phyloP scores from a whole-genome alignment of 2,888 invertebrate species.

The Cheilosia vulpina region DNA sequence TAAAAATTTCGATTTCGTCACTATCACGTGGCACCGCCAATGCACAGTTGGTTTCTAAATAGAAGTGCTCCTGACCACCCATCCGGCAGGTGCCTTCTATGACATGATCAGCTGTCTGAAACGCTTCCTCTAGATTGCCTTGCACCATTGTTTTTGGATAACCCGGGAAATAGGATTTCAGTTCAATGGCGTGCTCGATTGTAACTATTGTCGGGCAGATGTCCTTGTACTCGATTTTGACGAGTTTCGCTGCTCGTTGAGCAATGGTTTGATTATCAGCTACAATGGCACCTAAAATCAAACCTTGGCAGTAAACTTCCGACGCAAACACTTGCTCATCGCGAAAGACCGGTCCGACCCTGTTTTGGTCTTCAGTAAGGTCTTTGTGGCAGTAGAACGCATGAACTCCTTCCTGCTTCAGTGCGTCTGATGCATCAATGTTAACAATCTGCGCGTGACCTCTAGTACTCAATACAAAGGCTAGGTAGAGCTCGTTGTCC shows the following conservation, averaged over 20 bases:
- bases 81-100: constrained; percentile 91
- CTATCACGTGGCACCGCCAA: constrained; percentile 91
- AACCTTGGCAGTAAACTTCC: constrained; percentile 91
- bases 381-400: constrained; percentile 92
- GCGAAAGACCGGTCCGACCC: constrained; percentile 84
- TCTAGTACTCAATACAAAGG: constrained; percentile 91
- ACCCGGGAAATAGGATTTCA: constrained; percentile 88
- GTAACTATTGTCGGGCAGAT: constrained; percentile 91
- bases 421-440: constrained; percentile 89
- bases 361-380: constrained; percentile 87
- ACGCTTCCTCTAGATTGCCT: constrained; percentile 89
- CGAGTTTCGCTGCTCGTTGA: constrained; percentile 91
- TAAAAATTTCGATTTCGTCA: constrained; percentile 93
- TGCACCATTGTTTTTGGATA: constrained; percentile 86
- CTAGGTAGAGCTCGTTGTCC: constrained; percentile 91
- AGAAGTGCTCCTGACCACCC: constrained; percentile 98
- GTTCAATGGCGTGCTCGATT: constrained; percentile 94
- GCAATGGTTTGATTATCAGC: constrained; percentile 91
- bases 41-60: constrained; percentile 93
- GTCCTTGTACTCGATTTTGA: constrained; percentile 93
- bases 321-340: constrained; percentile 94
- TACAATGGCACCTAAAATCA: constrained; percentile 91
- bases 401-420: constrained; percentile 90
- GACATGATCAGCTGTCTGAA: constrained; percentile 88
- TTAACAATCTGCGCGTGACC: constrained; percentile 92